A percentile compares a stretch with the other conserved stretches of the same genome.
Conservation (phyloP, 2,113 vertebrate genomes). For the Calypte anna region DNA sequence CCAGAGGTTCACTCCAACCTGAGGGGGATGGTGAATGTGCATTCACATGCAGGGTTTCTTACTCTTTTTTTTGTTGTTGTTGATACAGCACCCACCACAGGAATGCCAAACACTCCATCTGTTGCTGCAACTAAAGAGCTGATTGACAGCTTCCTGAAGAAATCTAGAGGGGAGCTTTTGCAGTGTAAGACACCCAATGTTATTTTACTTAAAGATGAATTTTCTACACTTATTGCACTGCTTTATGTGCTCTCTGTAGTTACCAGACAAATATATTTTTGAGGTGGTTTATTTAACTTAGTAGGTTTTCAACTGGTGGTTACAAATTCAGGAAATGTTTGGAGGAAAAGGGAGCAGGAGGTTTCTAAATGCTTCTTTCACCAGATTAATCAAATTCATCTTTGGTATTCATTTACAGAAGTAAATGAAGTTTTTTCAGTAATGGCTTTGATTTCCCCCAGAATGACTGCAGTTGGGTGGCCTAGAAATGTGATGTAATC, state of each 20-base stretch:
- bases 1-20: neutral
- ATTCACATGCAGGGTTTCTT: neutral
- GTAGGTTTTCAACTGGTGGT: neutral
- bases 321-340: neutral
- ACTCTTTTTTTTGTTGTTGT: neutral
- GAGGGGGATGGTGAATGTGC: neutral
- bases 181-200: conserved; percentile 79
- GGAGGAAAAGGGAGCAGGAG: neutral
- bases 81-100: neutral
- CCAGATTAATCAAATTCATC: neutral
- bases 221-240: neutral
- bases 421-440: neutral
- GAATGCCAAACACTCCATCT: neutral
- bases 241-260: neutral
- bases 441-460: neutral
- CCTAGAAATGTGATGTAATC: fast-evolving
- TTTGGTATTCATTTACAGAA: neutral
- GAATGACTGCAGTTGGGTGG: neutral
- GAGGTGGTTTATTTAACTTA: neutral
- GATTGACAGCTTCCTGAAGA: conserved; percentile 53
- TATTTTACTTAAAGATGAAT: neutral
- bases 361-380: neutral
- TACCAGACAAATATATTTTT: neutral
- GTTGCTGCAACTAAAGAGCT: neutral
- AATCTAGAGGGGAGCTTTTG: conserved; percentile 81